Conservation (phyloP, 1,140 invertebrate genomes). For the Bombyx mandarina region DNA sequence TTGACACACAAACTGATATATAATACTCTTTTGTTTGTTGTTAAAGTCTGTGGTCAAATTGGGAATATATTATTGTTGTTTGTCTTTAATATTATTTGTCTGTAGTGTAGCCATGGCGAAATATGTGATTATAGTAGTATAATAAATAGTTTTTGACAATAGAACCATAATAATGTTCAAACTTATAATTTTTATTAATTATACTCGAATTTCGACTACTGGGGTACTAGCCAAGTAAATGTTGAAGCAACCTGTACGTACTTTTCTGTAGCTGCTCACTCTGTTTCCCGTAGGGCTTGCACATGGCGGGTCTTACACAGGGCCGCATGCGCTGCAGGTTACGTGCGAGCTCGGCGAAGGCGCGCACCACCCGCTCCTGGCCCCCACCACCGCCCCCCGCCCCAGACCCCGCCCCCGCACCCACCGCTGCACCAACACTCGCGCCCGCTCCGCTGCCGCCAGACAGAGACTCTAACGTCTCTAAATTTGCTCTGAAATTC, state of each 20-base stretch:
- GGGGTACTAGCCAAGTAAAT: no score
- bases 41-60: no score
- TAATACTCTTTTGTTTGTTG: no score
- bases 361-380: slow-evolving; percentile 83
- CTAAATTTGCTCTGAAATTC: slow-evolving; percentile 76
- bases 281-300: slow-evolving; percentile 90
- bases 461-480: slow-evolving; percentile 77
- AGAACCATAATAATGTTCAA: no score
- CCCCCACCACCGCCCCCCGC: slow-evolving; percentile 66
- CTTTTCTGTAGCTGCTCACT: slow-evolving; percentile 90
- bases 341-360: slow-evolving; percentile 86
- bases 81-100: no score
- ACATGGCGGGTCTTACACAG: slow-evolving; percentile 87
- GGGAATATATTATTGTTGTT: no score
- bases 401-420: slow-evolving; percentile 30
- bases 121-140: no score
- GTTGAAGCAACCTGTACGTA: slow-evolving; percentile 49
- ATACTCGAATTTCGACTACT: no score
- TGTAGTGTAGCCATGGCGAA: no score
- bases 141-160: no score
- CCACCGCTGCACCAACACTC: slow-evolving; percentile 12
- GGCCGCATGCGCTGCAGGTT: slow-evolving; percentile 89
- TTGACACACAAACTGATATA: no score
- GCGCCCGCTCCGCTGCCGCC: slow-evolving; percentile 38
- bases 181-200: no score